These are phyloP conservation scores for Lasioglossum calceatum DNA, from an alignment of 2,888 invertebrate species.

Conservation along the genomic window DNA sequence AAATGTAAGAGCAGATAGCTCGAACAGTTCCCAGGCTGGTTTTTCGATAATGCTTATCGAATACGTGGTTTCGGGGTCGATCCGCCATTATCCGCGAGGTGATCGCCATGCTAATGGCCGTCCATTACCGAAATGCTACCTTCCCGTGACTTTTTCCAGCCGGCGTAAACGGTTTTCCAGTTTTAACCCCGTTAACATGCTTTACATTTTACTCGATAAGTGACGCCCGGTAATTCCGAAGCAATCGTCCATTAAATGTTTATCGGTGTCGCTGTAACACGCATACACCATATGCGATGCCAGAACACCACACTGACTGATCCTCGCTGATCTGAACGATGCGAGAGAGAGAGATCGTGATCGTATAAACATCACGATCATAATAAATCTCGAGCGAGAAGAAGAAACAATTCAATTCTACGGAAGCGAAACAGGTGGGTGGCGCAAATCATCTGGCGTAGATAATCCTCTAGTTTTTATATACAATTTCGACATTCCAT, in stretches of 20 bases:
- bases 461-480: slow-evolving; percentile 11
- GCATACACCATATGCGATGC: background rate
- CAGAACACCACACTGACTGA: background rate
- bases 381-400: background rate
- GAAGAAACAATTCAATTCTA: slow-evolving; percentile 8
- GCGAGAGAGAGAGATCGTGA: no score
- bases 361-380: background rate
- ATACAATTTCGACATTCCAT: background rate
- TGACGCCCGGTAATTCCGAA: slow-evolving; percentile 6
- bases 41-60: background rate
- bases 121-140: slow-evolving; percentile 40
- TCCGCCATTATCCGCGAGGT: background rate
- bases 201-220: slow-evolving; percentile 5
- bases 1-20: slow-evolving; percentile 4
- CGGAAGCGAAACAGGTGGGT: background rate
- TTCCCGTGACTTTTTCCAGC: slow-evolving; percentile 29
- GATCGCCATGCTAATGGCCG: slow-evolving; percentile 17
- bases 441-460: slow-evolving; percentile 20
- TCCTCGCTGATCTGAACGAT: background rate
- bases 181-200: slow-evolving; percentile 1
- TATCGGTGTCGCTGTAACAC: background rate
- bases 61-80: background rate
- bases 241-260: slow-evolving; percentile 5
- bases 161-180: slow-evolving; percentile 20
- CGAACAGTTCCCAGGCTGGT: background rate